Base-by-base conservation (phyloP, 2,113 vertebrate species). In the Gasterosteus nipponicus region DNA sequence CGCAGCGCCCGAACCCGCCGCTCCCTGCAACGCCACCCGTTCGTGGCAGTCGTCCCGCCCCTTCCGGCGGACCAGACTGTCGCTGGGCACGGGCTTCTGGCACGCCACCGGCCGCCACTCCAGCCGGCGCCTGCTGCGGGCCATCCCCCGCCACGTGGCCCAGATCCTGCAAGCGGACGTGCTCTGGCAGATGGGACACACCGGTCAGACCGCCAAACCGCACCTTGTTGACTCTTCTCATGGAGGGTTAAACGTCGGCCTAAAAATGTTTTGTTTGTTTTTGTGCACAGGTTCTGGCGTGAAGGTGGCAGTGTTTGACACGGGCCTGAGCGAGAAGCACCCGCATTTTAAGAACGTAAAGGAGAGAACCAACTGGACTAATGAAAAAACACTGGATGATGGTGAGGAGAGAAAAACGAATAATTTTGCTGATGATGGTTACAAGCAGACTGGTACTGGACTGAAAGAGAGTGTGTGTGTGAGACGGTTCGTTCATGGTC, bases 281-380 rank as follows among this genome's bases (percentile, higher is more conserved):
- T 26, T 81, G 53, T 78, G 38, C 47, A 6, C 66, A 99, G 98
- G 98, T 70, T 93, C 95, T 84, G 97, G 96, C 16, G 98, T 99
- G 53, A 96, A 95, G 90, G 98, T 99, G 80, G 98, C 98, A 0
- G 98, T 99, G 66, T 99, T 99, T 90, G 98, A 99, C 86, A 99
- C 98, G 44, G 98, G 98, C 54, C 93, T 99, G 54, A 99, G 97
- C 31, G 97, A 99, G 90, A 99, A 97, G 82, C 98, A 99, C 75
- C 98, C 98, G 7, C 98, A 99, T 86, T 99, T 99, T 90, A 99
- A 97, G 91, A 99, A 99, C 10, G 98, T 99, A 42, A 99, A 98
- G 87, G 98, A 99, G 82, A 95, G 98, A 84, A 99, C 98, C 84
- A 99, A 99, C 93, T 99, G 98, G 98, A 99, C 98, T 53, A 99